These are phyloP conservation scores for Noctua janthina DNA, from an alignment of 2,888 invertebrate genomes.

Conservation along the genomic window DNA sequence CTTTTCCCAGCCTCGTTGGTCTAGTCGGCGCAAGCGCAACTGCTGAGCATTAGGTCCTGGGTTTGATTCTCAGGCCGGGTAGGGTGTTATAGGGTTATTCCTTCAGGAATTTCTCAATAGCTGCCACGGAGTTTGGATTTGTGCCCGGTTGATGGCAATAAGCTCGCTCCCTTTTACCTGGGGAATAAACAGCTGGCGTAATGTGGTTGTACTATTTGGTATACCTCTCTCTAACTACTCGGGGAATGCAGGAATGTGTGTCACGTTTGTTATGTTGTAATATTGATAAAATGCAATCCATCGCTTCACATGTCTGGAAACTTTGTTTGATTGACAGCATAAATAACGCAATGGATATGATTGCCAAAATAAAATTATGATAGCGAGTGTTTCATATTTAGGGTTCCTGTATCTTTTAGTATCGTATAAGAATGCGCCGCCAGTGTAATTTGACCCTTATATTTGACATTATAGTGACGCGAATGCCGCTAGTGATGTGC, in stretches of 20 bases:
- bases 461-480: slow-evolving; percentile 43
- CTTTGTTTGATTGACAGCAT: background rate
- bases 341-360: background rate
- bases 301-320: background rate
- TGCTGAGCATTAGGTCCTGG: background rate
- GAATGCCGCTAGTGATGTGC: slow-evolving; percentile 42
- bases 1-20: background rate
- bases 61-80: background rate
- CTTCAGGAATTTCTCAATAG: background rate
- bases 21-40: background rate
- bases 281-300: background rate
- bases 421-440: slow-evolving; percentile 19
- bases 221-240: background rate
- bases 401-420: background rate
- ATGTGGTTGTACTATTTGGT: background rate
- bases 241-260: background rate
- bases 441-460: slow-evolving; percentile 44
- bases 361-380: background rate
- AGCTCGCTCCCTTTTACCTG: background rate
- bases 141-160: background rate
- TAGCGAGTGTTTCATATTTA: slow-evolving; percentile 16
- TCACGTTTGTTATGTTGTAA: background rate
- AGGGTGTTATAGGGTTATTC: background rate
- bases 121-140: background rate
- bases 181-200: background rate